These are phyloP conservation scores for Xanthostigma xanthostigma DNA, from an alignment of 2,888 invertebrate species.

Conservation along the genomic window DNA sequence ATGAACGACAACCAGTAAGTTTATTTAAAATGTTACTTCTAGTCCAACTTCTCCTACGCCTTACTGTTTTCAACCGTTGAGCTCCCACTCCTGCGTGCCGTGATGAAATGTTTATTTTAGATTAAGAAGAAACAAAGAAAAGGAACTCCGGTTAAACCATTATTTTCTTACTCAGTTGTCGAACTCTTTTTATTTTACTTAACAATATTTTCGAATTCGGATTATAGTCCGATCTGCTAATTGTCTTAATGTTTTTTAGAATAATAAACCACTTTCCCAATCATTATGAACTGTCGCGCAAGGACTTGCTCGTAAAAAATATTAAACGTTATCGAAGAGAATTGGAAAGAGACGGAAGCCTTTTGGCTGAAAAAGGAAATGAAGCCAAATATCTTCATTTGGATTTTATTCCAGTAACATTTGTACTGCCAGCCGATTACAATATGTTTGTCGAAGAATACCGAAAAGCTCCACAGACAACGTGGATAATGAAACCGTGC, in stretches of 20 bases:
- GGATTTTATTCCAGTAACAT: conserved; percentile 89
- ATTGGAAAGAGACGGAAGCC: conserved; percentile 77
- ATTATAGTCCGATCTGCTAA: no score
- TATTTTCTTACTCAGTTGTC: no score
- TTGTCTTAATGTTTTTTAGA: conserved; percentile 28
- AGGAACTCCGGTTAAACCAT: no score
- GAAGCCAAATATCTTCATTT: conserved; percentile 62
- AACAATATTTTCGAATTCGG: no score
- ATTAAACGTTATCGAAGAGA: conserved; percentile 89
- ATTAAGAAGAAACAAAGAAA: no score
- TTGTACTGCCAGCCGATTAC: conserved; percentile 88
- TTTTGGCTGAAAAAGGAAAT: conserved; percentile 65
- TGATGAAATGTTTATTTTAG: no score
- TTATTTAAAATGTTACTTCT: neutral
- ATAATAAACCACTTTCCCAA: conserved; percentile 94
- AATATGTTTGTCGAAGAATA: conserved; percentile 96
- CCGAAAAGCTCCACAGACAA: conserved; percentile 81
- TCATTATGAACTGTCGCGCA: conserved; percentile 87
- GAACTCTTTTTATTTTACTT: no score
- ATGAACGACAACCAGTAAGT: conserved; percentile 82
- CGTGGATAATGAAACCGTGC: conserved; percentile 97
- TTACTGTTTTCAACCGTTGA: no score
- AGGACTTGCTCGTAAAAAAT: conserved; percentile 91
- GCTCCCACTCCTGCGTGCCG: no score
- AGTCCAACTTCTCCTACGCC: neutral